Conservation (phyloP, 2,113 vertebrate genomes). For the Camelus dromedarius region DNA sequence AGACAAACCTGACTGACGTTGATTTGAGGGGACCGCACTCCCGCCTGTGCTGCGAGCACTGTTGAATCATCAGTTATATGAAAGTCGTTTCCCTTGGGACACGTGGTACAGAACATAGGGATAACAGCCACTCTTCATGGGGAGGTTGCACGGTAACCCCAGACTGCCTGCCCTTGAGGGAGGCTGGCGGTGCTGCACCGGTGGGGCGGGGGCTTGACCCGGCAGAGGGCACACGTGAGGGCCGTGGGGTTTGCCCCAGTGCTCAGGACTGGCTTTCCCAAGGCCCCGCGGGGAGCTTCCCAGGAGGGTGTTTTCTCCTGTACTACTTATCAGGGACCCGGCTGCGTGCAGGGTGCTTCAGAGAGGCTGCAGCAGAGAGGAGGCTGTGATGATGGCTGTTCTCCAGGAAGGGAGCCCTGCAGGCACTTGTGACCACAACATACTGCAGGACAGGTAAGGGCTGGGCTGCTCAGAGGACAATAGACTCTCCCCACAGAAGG, state of each 20-base stretch:
- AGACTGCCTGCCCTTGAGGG: not conserved
- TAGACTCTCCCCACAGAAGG: not conserved
- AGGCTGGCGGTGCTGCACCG: no score
- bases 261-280: not conserved
- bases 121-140: not conserved
- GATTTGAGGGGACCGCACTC: not conserved
- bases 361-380: not conserved
- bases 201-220: not conserved
- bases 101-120: not conserved
- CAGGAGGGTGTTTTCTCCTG: not conserved
- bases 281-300: not conserved
- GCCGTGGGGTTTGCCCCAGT: fast-evolving
- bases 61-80: not conserved
- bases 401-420: not conserved
- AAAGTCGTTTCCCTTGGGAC: not conserved
- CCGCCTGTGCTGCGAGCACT: not conserved
- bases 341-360: not conserved
- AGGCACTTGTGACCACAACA: fast-evolving
- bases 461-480: not conserved
- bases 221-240: no score
- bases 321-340: not conserved
- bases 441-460: not conserved
- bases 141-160: not conserved
- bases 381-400: not conserved
- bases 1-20: not conserved